Evolutionary conservation across 2,888 invertebrate species (phyloP).

Genomic region (Amphipoea lucens): DNA sequence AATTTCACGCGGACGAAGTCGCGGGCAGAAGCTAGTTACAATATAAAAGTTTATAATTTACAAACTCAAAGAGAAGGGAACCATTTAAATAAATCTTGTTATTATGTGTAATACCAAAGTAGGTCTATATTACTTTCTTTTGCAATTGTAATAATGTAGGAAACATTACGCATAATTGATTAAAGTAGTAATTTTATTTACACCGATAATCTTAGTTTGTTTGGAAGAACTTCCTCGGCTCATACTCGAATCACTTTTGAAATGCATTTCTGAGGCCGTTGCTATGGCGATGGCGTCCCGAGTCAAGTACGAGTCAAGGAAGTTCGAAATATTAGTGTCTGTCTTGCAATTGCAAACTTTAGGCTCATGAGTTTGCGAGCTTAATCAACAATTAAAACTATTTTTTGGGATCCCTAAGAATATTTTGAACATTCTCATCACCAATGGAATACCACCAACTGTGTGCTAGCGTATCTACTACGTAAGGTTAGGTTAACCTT

Average conservation of each 20-base stretch:
- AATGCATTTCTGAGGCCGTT: not conserved
- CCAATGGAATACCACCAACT: too few species aligned
- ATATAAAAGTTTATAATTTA: not conserved
- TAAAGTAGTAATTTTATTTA: not conserved
- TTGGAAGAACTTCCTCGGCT: not conserved
- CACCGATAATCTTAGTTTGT: not conserved
- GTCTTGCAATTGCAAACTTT: too few species aligned
- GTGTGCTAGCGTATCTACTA: too few species aligned
- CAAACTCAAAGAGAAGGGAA: conserved; percentile 6
- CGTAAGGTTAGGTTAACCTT: too few species aligned
- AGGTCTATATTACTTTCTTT: not conserved
- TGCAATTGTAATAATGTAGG: not conserved
- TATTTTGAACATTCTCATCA: too few species aligned
- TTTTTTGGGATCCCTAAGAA: too few species aligned
- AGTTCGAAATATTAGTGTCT: too few species aligned
- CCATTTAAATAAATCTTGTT: not conserved
- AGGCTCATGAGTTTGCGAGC: too few species aligned
- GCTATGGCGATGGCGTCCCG: too few species aligned
- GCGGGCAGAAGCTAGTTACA: too few species aligned
- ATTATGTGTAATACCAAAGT: not conserved
- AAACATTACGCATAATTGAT: conserved; percentile 6
- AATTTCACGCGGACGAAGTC: too few species aligned
- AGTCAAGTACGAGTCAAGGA: not conserved
- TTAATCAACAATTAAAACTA: too few species aligned
- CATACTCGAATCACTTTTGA: not conserved